Conservation (phyloP, 2,113 vertebrate species). For the Tragelaphus scriptus region DNA sequence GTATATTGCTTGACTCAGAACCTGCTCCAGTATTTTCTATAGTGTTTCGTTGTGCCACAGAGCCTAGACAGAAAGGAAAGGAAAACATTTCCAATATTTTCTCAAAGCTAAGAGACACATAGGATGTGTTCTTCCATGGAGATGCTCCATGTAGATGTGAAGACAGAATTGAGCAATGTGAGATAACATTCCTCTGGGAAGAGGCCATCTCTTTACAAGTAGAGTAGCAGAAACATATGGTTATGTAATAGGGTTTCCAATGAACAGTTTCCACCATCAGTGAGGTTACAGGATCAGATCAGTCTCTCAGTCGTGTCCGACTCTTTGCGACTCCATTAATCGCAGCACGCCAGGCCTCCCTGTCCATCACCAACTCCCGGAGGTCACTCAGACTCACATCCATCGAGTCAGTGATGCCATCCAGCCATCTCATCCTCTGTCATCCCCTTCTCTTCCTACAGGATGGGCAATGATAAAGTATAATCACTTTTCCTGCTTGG, state of each 20-base stretch:
- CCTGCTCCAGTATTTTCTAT: not conserved
- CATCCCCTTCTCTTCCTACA: not conserved
- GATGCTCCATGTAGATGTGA: not conserved
- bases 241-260: not conserved
- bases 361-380: too few species aligned
- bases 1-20: not conserved
- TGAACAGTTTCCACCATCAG: accelerated
- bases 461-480: not conserved
- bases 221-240: not conserved
- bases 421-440: too few species aligned
- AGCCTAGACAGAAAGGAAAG: not conserved
- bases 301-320: too few species aligned
- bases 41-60: not conserved
- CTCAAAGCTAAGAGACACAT: not conserved
- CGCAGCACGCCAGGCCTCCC: too few species aligned
- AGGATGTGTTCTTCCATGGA: not conserved
- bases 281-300: not conserved
- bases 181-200: not conserved
- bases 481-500: not conserved
- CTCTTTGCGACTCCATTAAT: too few species aligned
- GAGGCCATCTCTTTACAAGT: not conserved
- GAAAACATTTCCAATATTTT: constrained; percentile 14
- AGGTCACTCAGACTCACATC: too few species aligned
- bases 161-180: not conserved
- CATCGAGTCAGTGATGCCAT: too few species aligned